Percentiles rank a stretch among this genome's conserved stretches.
Conservation (phyloP, 2,113 vertebrate genomes). For the Leptobrachium leishanense region DNA sequence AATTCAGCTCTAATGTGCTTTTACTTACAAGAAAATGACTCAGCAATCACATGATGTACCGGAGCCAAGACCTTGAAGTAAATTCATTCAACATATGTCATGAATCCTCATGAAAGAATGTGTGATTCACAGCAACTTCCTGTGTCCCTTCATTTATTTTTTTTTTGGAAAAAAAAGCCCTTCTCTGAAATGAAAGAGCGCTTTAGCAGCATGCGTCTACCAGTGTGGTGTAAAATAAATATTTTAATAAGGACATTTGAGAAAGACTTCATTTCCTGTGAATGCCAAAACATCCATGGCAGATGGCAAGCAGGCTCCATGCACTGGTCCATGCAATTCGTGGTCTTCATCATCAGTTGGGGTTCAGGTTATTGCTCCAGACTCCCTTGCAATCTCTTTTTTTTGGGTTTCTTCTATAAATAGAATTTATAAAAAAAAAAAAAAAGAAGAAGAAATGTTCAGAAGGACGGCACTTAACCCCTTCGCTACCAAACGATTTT, state of each 20-base stretch:
- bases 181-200: constrained; percentile 46
- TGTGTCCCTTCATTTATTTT: constrained; percentile 18
- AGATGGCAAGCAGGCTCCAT: constrained; percentile 25
- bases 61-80: constrained; percentile 52
- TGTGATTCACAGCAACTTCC: constrained; percentile 56
- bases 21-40: constrained; percentile 63
- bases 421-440: not conserved
- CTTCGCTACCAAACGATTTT: too few relatives aligned
- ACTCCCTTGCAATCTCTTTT: not conserved
- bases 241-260: constrained; percentile 49
- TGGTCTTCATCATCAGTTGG: not conserved
- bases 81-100: constrained; percentile 51
- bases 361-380: not conserved
- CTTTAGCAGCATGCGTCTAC: constrained; percentile 33
- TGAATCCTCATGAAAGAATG: constrained; percentile 57
- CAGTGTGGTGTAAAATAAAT: not conserved
- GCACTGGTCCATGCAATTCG: not conserved
- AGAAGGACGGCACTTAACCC: too few relatives aligned
- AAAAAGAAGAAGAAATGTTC: too few relatives aligned
- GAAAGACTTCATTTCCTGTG: constrained; percentile 51
- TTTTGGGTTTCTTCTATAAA: not conserved
- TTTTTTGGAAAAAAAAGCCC: constrained; percentile 30
- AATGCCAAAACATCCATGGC: constrained; percentile 47
- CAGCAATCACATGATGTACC: constrained; percentile 61
- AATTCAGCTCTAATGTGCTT: constrained; percentile 48